Percentiles rank a stretch among this genome's conserved stretches.
Conservation (phyloP, 2,888 invertebrate species). For the Eustalomyia histrio region DNA sequence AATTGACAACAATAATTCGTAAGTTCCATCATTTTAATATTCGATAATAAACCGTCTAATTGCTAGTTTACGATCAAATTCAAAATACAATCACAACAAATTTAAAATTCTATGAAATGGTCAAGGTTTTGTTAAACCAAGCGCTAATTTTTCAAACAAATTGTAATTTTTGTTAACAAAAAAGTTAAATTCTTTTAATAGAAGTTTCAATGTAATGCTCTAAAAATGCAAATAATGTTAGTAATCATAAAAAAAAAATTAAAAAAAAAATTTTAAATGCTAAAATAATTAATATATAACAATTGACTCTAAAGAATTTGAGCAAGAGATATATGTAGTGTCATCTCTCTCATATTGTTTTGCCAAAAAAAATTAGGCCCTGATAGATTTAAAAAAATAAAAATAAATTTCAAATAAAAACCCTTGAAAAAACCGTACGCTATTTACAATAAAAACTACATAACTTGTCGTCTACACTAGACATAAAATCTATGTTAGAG, state of each 20-base stretch:
- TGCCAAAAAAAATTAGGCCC: too few species aligned
- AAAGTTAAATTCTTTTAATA: slow-evolving; percentile 21
- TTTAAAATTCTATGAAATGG: slow-evolving; percentile 32
- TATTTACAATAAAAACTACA: too few species aligned
- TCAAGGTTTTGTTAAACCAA: slow-evolving; percentile 57
- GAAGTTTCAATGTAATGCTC: slow-evolving; percentile 47
- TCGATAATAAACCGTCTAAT: slow-evolving; percentile 1
- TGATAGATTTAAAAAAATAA: too few species aligned
- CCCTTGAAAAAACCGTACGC: too few species aligned
- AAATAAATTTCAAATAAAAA: too few species aligned
- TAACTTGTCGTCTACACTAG: too few species aligned
- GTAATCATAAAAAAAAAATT: slow-evolving; percentile 41
- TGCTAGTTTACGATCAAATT: neutral
- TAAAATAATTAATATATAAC: too few species aligned
- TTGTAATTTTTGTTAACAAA: slow-evolving; percentile 23
- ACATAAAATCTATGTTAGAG: too few species aligned
- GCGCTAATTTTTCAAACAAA: slow-evolving; percentile 37
- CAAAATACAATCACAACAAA: neutral
- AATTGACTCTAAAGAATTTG: too few species aligned
- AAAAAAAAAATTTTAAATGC: neutral
- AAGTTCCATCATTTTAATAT: neutral
- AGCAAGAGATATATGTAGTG: too few species aligned
- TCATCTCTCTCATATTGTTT: too few species aligned
- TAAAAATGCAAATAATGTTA: slow-evolving; percentile 56
- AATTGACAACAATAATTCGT: neutral